Evolutionary conservation across 2,113 vertebrate genomes (phyloP), one percentile per base, ranked within the genome.

Genomic region (Willisornis vidua): DNA sequence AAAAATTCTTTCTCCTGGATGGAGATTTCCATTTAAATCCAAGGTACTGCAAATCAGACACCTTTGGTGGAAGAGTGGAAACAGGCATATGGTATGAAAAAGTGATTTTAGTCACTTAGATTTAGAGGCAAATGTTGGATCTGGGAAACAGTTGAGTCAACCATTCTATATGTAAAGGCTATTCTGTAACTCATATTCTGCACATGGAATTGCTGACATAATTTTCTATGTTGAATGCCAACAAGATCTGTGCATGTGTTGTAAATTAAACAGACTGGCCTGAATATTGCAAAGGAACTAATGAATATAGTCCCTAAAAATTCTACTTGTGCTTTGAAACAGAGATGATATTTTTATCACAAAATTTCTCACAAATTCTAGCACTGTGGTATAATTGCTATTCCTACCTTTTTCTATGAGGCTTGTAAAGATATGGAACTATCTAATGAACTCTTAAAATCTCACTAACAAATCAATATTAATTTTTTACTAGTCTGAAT

Each of bases 31-130:
- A 55, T 58, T 62, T 66, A 77, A 81, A 71, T 31, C 8, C 13
- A 82, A 22, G 7, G 5, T 45, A 18, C 10, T 63, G 13, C 0
- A 0, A 58, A 76, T 39, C 45, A 70, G 9, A 63, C 39, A 49
- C 22, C 5, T 10, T 66, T 74, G 35, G 7, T 9, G 70, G 17
- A 49, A 23, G 83, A 63, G 7, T 54, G 7, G 33, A 90, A 83
- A 86, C 3, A 51, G 25, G 4, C 5, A 71, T 17, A 62, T 0
- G 1, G 10, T 12, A 61, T 0, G 1, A 59, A 76, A 65, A 80
- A n/a, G 5, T 23, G 0, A 33, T 62, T 86, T 94, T 71, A 61
- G 6, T 41, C 33, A n/a, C 6, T 41, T 65, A 13, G 2, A 3
- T 67, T 63, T 71, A 45, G 35, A 55, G 7, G 11, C 3, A 51